These are phyloP conservation scores for Ophonus ardosiacus DNA, from an alignment of 2,888 invertebrate species.

Conservation along the genomic window DNA sequence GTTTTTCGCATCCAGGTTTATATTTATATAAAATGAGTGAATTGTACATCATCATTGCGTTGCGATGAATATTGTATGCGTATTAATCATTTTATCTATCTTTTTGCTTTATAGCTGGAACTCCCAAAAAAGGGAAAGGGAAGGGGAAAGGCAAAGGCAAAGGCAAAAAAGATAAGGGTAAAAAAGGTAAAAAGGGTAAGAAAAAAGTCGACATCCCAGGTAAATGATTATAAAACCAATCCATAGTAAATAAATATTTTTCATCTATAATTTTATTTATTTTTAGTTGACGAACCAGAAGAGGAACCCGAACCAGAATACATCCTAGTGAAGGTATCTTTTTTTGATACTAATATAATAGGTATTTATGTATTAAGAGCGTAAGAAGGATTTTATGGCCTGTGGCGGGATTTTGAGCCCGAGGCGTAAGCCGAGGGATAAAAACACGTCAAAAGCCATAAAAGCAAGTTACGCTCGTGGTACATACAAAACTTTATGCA, in stretches of 20 bases:
- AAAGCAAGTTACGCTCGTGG: no score
- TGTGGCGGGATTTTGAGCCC: no score
- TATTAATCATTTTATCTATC: no score
- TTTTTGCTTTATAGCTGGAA: not conserved
- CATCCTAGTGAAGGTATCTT: slow-evolving; percentile 54
- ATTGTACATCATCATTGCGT: no score
- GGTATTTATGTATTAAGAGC: no score
- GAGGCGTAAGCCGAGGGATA: no score
- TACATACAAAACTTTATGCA: no score
- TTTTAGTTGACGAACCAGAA: slow-evolving; percentile 67
- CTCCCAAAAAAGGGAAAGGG: slow-evolving; percentile 66
- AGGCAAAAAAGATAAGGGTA: slow-evolving; percentile 64
- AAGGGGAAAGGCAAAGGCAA: slow-evolving; percentile 66
- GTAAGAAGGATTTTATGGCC: no score
- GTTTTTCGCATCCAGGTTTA: no score
- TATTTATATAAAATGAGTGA: no score
- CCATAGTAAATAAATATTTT: not conserved
- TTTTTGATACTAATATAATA: not conserved
- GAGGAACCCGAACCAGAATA: slow-evolving; percentile 63
- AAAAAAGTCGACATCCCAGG: slow-evolving; percentile 68
- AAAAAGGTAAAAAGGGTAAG: slow-evolving; percentile 68
- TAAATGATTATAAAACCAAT: not conserved
- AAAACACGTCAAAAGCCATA: no score
- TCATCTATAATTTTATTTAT: not conserved
- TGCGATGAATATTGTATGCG: no score